Percentiles rank a stretch among this genome's conserved stretches.
phyloP scores from a whole-genome alignment of 2,113 vertebrate species.

The Coptodon bakossiorum region DNA sequence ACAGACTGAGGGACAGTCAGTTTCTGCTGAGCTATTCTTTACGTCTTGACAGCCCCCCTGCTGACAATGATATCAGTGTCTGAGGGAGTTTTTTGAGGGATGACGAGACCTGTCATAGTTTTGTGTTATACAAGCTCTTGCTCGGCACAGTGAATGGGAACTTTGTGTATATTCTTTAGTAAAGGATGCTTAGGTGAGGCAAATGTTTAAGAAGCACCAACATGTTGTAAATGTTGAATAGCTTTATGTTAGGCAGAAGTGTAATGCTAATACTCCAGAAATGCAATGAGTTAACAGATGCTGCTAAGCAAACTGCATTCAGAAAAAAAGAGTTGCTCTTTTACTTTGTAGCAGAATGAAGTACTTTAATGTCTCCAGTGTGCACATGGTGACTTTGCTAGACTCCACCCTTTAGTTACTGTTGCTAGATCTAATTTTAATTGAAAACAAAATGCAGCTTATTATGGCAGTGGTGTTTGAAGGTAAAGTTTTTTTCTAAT shows the following conservation, averaged over 20 bases:
- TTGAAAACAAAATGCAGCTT: not conserved
- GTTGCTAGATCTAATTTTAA: not conserved
- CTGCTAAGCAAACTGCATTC: conserved; percentile 20
- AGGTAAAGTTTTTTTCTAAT: not conserved
- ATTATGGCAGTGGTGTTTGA: not conserved
- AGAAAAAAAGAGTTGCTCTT: not conserved
- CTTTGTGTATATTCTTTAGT: not conserved
- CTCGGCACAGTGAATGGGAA: not conserved
- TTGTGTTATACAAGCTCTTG: not conserved
- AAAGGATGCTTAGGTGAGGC: conserved; percentile 9
- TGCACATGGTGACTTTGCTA: not conserved
- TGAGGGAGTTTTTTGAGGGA: not conserved
- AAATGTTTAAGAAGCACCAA: not conserved
- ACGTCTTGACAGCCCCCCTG: not conserved
- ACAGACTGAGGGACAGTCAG: not conserved
- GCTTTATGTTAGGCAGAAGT: conserved; percentile 12
- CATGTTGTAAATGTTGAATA: conserved; percentile 1
- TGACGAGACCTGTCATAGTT: not conserved
- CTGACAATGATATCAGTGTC: not conserved
- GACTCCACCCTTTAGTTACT: not conserved
- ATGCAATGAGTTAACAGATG: conserved; percentile 11
- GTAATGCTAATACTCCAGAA: not conserved
- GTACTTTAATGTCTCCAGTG: not conserved
- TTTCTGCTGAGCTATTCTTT: not conserved
- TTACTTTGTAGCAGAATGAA: not conserved